Evolutionary conservation across 2,888 invertebrate species (phyloP).

Genomic region (Pollenia amentaria): DNA sequence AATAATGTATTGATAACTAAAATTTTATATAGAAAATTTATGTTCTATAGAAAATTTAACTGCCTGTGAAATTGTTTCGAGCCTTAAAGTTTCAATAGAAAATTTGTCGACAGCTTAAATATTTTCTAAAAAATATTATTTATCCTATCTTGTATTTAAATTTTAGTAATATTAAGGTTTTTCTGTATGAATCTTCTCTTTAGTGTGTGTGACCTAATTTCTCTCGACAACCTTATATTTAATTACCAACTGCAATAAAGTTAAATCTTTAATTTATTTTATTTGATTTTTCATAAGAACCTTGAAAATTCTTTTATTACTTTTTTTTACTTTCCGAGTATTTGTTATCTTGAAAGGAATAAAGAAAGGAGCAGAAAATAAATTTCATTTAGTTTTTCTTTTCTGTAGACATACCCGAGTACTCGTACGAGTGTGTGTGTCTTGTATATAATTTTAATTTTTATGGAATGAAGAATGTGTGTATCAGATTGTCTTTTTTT

Average conservation of each 20-base stretch:
- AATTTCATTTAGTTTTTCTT: conserved; percentile 61
- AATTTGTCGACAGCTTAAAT: no score
- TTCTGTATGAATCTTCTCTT: no score
- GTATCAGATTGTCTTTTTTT: background rate
- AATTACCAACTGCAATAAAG: conserved; percentile 12
- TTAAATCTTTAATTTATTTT: conserved; percentile 21
- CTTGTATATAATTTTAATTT: conserved; percentile 31
- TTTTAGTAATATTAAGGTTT: no score
- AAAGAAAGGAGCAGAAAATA: conserved; percentile 41
- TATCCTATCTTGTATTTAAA: no score
- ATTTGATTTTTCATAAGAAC: conserved; percentile 6
- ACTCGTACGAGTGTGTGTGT: background rate
- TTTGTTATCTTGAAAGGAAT: conserved; percentile 31
- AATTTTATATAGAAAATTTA: no score
- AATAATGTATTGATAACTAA: no score
- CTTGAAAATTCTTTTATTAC: conserved; percentile 42
- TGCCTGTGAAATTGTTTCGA: no score
- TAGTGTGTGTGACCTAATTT: conserved; percentile 1
- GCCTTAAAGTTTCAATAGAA: no score
- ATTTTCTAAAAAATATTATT: no score
- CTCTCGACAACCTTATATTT: background rate
- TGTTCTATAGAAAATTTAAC: no score
- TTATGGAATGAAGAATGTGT: conserved; percentile 23
- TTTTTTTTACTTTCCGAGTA: conserved; percentile 27
- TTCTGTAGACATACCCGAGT: conserved; percentile 26